Evolutionary conservation across 2,797 vertebrate genomes (phyloP).

Genomic region (Hydrophis major): DNA sequence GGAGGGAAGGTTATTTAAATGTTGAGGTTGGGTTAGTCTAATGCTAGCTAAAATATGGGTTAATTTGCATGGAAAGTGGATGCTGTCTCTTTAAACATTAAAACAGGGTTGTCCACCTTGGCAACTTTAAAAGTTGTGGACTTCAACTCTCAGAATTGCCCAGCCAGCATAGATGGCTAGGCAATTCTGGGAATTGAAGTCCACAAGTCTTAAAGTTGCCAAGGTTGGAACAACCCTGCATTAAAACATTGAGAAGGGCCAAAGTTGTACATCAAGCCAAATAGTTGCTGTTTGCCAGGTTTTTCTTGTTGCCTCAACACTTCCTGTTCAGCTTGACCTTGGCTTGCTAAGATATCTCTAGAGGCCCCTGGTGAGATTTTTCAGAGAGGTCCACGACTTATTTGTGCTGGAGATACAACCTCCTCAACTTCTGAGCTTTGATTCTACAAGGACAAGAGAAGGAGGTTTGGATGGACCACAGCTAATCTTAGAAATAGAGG

Average conservation of each 20-base stretch:
- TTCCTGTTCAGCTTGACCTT: slow-evolving; percentile 39
- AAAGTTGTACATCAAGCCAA: slow-evolving; percentile 54
- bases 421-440: background rate
- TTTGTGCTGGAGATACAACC: background rate
- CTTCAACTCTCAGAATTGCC: background rate
- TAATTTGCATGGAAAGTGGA: accelerated
- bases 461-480: background rate
- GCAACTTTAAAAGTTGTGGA: background rate
- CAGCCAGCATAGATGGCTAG: too few species aligned
- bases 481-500: background rate
- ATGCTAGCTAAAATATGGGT: background rate
- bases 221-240: background rate
- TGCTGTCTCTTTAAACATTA: background rate
- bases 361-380: background rate
- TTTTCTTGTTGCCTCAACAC: background rate
- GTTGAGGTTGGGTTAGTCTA: background rate
- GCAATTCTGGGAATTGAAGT: too few species aligned
- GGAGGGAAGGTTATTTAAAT: background rate
- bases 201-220: background rate
- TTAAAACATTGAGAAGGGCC: background rate
- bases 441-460: background rate
- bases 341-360: background rate
- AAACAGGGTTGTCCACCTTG: background rate
- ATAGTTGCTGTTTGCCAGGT: background rate
- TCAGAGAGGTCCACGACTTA: background rate